phyloP scores from a whole-genome alignment of 2,797 vertebrate genomes.

The Phrynocephalus vlangalii region DNA sequence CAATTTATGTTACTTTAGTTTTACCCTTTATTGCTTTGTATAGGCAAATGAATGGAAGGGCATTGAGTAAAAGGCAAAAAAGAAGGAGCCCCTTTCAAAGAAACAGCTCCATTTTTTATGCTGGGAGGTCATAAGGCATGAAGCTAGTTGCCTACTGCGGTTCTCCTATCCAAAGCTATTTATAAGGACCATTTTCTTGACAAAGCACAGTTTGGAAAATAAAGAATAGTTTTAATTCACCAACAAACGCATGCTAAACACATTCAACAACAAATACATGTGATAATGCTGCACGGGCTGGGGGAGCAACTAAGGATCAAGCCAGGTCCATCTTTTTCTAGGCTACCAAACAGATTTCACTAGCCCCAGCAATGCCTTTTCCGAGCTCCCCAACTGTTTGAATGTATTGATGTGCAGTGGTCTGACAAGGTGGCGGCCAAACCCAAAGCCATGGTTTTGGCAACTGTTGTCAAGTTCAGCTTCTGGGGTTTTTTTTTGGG shows the following conservation, averaged over 20 bases:
- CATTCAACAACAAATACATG: conserved; percentile 45
- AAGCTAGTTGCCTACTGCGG: conserved; percentile 73
- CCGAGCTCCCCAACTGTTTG: conserved; percentile 7
- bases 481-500: background rate
- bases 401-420: background rate
- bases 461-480: background rate
- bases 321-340: background rate
- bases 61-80: conserved; percentile 78
- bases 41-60: conserved; percentile 92
- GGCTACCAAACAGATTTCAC: background rate
- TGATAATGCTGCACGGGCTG: conserved; percentile 40
- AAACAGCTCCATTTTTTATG: conserved; percentile 81
- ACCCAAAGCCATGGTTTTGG: background rate
- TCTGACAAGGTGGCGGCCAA: conserved; percentile 1
- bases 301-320: conserved; percentile 1
- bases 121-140: conserved; percentile 80
- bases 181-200: conserved; percentile 67
- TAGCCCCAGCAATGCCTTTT: background rate
- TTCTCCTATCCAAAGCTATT: conserved; percentile 71
- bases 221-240: conserved; percentile 64
- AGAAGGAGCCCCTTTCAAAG: conserved; percentile 86
- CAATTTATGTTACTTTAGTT: conserved; percentile 96
- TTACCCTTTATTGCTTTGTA: conserved; percentile 89
- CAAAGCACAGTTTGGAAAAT: conserved; percentile 60
- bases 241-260: conserved; percentile 52